Percentiles rank a stretch among this genome's conserved stretches.
phyloP scores from a whole-genome alignment of 2,113 vertebrate genomes.

The Vireo altiloquus region DNA sequence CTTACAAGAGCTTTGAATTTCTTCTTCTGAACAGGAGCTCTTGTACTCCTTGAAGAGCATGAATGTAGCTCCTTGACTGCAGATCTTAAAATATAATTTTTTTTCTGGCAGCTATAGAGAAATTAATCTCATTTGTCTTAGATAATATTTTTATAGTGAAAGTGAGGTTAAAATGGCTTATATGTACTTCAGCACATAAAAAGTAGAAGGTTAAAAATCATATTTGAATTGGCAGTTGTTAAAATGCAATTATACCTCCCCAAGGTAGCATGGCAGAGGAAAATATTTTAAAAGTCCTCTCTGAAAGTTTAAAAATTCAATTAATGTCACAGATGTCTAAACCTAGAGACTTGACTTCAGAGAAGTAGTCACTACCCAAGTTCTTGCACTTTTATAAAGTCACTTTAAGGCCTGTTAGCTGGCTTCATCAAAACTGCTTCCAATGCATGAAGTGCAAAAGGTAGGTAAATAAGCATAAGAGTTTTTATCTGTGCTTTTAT shows the following conservation, averaged over 20 bases:
- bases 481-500: not conserved
- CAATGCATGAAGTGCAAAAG: not conserved
- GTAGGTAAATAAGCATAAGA: not conserved
- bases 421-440: not conserved
- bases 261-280: constrained; percentile 66
- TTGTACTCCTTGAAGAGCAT: not conserved
- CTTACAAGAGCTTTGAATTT: constrained; percentile 8
- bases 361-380: not conserved
- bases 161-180: constrained; percentile 71
- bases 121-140: constrained; percentile 72
- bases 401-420: not conserved
- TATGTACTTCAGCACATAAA: constrained; percentile 57
- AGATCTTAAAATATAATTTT: not conserved
- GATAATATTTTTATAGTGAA: constrained; percentile 73
- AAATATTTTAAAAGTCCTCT: constrained; percentile 68
- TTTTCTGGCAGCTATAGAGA: constrained; percentile 33
- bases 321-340: constrained; percentile 65
- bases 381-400: not conserved
- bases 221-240: constrained; percentile 69
- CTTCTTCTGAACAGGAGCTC: not conserved
- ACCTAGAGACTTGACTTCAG: constrained; percentile 18
- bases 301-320: constrained; percentile 71
- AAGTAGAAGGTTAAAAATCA: constrained; percentile 72
- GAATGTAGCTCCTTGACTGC: constrained; percentile 48
- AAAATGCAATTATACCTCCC: constrained; percentile 73